Evolutionary conservation across 1,140 invertebrate genomes (phyloP), one percentile per base, ranked within the genome.

Genomic region (Tribolium castaneum): DNA sequence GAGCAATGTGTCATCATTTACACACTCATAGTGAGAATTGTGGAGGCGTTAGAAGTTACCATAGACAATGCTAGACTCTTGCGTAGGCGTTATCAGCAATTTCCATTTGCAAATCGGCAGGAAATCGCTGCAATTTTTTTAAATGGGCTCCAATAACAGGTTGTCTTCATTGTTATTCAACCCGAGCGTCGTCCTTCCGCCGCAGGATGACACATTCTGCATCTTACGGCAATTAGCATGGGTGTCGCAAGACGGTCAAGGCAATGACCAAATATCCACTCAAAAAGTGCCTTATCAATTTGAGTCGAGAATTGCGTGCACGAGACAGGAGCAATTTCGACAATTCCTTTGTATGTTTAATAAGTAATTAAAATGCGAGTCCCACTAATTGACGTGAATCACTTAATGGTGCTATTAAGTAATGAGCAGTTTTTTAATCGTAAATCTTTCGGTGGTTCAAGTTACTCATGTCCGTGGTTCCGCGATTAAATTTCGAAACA

Each of bases 191-290:
- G 34, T 72, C 50, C 51, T 71, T 73, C 70, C 66, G 66, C 49
- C 51, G 54, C 49, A 72, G 66, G 70, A 77, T 77, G 76, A 77
- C 76, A 66, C 76, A 77, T 62, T 34, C 66, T 77, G 59, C 45
- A 72, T 72, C 59, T 59, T 30, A 66, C 59, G 9, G 35, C 6
- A 66, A 66, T 66, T 66, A 22, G 59, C 59, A 66, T 66, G 54
- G 19, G 19, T 59, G 59, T n/a, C 59, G 25, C 22, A 66, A 66
- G 59, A 35, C 34, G 59, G 59, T 66, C 59, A 66, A 66, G 59
- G 59, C 59, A 30, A 66, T 66, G 59, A 66, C 59, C 59, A 66
- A 66, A 66, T 66, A 35, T 12, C 59, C 59, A 59, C 54, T 59
- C 54, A 59, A 59, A 59, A 25, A 12, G 19, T 30, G 54, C 54